Conservation (phyloP, 2,797 vertebrate genomes). For the Acanthurus leucopareius region DNA sequence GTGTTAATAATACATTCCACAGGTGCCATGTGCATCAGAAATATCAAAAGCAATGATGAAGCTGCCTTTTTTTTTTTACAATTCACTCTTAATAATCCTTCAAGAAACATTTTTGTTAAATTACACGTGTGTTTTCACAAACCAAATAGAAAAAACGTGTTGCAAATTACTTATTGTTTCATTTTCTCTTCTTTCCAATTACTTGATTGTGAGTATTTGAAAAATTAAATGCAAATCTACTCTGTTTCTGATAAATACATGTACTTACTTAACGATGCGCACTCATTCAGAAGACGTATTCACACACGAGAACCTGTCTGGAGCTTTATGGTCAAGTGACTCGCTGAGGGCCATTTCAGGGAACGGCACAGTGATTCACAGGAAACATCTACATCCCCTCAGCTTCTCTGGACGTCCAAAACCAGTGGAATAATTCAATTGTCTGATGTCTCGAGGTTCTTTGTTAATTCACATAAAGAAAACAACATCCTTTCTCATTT, state of each 20-base stretch:
- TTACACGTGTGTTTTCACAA: background rate
- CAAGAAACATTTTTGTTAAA: background rate
- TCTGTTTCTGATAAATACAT: background rate
- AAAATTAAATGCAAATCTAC: background rate
- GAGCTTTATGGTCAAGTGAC: background rate
- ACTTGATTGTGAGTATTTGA: background rate
- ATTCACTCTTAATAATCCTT: background rate
- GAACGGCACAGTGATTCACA: conserved; percentile 6
- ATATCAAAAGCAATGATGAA: background rate
- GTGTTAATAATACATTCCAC: conserved; percentile 15
- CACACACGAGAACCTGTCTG: conserved; percentile 2
- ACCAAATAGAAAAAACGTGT: background rate
- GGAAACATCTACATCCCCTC: background rate
- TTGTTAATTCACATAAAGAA: background rate
- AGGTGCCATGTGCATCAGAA: background rate
- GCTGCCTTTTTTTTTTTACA: background rate
- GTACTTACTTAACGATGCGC: no score
- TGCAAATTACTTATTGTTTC: background rate
- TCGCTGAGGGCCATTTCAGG: background rate
- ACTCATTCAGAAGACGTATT: background rate
- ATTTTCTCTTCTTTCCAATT: background rate
- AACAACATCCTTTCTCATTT: background rate
- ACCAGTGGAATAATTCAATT: conserved; percentile 5
- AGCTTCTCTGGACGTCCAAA: background rate
- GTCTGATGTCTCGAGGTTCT: background rate